These are phyloP conservation scores for Glyphotaelius pellucidus DNA, from an alignment of 2,888 invertebrate species.

Conservation along the genomic window DNA sequence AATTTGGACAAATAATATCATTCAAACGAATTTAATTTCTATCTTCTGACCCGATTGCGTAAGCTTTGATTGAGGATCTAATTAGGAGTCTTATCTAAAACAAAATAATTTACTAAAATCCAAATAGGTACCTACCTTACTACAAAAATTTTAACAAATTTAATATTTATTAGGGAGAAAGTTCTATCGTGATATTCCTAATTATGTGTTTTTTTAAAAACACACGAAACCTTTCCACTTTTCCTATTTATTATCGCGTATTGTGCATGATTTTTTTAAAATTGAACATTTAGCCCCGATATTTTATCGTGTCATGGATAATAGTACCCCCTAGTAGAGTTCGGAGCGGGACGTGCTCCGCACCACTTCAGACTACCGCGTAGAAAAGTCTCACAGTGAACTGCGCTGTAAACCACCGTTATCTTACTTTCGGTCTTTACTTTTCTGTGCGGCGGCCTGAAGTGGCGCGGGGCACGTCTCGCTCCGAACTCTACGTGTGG, in stretches of 20 bases:
- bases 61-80: not conserved
- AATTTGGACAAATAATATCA: not conserved
- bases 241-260: not conserved
- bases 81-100: not conserved
- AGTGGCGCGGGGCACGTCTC: too few species aligned
- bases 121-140: not conserved
- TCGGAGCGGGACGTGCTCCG: too few species aligned
- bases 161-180: not conserved
- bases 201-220: not conserved
- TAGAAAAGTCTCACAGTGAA: too few species aligned
- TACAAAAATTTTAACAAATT: not conserved
- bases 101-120: not conserved
- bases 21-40: not conserved
- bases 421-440: too few species aligned
- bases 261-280: not conserved
- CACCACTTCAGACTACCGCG: too few species aligned
- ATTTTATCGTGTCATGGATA: not conserved
- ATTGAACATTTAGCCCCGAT: not conserved
- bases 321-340: too few species aligned
- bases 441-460: too few species aligned
- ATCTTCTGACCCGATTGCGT: not conserved
- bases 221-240: not conserved
- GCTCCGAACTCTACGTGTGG: too few species aligned
- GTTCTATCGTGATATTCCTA: not conserved
- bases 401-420: too few species aligned